Evolutionary conservation across 2,888 invertebrate genomes (phyloP).

Genomic region (Incurvaria masculella): DNA sequence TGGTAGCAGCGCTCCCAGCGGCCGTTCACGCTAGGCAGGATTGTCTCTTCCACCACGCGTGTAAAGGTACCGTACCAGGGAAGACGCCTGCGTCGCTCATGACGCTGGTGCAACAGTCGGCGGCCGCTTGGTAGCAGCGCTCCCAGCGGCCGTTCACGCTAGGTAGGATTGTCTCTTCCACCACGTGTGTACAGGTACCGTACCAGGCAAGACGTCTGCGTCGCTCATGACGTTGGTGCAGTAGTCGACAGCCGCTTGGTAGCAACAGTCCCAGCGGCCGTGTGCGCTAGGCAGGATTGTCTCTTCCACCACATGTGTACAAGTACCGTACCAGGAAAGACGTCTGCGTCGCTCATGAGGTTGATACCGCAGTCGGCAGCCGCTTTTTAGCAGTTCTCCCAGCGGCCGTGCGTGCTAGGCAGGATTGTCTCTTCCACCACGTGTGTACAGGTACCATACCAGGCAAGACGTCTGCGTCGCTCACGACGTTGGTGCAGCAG

Average conservation of each 20-base stretch:
- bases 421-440: too few species aligned
- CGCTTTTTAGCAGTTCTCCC: too few species aligned
- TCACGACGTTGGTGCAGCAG: constrained; percentile 42
- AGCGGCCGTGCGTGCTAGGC: too few species aligned
- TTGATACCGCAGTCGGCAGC: too few species aligned
- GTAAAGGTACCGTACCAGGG: too few species aligned
- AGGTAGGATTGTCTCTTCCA: constrained; percentile 28
- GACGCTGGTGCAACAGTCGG: constrained; percentile 38
- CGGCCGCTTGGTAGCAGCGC: constrained; percentile 37
- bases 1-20: constrained; percentile 45
- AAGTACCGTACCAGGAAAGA: too few species aligned
- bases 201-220: not conserved
- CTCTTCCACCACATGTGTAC: constrained; percentile 28
- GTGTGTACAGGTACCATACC: constrained; percentile 2
- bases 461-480: not conserved
- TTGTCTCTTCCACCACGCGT: constrained; percentile 27
- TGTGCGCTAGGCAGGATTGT: constrained; percentile 29
- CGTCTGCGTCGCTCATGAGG: too few species aligned
- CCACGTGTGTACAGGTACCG: too few species aligned
- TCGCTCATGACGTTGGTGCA: constrained; percentile 35
- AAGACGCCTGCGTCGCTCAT: constrained; percentile 21
- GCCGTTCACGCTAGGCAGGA: constrained; percentile 28
- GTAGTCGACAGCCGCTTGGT: constrained; percentile 37
- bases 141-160: constrained; percentile 40
- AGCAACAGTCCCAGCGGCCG: constrained; percentile 44